Evolutionary conservation across 2,113 vertebrate species (phyloP).

Genomic region (Quiscalus mexicanus): DNA sequence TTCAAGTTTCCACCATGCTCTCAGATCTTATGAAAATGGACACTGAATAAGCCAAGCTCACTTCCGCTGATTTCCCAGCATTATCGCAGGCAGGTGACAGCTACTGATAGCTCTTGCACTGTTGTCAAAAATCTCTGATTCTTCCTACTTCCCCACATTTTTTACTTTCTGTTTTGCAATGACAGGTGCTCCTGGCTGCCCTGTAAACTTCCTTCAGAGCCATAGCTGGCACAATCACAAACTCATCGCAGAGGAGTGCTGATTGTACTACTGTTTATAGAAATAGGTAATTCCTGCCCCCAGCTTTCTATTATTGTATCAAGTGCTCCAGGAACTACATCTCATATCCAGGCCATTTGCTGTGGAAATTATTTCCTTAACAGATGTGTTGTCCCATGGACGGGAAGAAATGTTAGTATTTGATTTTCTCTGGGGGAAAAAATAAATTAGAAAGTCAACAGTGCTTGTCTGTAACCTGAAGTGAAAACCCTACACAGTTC

Average conservation of each 20-base stretch:
- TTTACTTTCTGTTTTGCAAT: neutral
- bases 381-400: neutral
- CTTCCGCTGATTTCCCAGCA: neutral
- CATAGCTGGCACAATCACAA: neutral
- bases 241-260: neutral
- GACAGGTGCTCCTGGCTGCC: neutral
- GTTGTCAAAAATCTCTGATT: neutral
- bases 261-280: neutral
- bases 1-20: neutral
- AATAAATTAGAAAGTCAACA: neutral
- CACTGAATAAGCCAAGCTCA: neutral
- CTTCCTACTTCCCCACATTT: neutral
- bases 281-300: neutral
- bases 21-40: neutral
- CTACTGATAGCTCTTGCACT: neutral
- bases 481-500: neutral
- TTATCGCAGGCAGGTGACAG: neutral
- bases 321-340: neutral
- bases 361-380: neutral
- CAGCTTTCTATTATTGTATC: neutral
- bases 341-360: neutral
- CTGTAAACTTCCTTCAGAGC: neutral
- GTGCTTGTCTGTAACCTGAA: neutral
- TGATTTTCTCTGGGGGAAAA: neutral
- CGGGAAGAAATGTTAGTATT: neutral